A percentile compares a stretch with the other conserved stretches of the same genome.
phyloP scores from a whole-genome alignment of 2,797 vertebrate genomes.

The Gambelia wislizenii region DNA sequence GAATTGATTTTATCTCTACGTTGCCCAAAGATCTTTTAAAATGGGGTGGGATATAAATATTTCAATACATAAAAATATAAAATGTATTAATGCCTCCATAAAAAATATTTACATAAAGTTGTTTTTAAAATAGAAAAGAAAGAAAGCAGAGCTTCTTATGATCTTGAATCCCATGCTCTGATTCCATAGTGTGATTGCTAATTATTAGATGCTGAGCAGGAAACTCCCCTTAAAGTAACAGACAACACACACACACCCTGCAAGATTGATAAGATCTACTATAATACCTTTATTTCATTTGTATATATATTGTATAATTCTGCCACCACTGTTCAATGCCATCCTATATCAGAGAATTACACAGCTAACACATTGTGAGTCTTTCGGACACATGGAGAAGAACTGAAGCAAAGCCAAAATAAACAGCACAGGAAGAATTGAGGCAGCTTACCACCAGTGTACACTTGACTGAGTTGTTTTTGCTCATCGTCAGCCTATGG shows the following conservation, averaged over 20 bases:
- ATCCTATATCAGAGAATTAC: neutral
- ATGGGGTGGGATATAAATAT: no score
- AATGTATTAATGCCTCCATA: neutral
- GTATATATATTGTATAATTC: neutral
- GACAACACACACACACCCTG: neutral
- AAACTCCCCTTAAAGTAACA: neutral
- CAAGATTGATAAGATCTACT: neutral
- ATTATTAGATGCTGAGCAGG: no score
- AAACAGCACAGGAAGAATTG: neutral
- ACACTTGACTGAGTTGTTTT: neutral
- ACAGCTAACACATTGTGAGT: neutral
- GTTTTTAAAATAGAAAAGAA: neutral
- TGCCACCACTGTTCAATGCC: neutral
- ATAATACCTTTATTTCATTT: neutral
- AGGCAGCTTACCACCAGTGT: fast-evolving
- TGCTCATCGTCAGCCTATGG: neutral
- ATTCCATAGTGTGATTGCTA: neutral
- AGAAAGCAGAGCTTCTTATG: neutral
- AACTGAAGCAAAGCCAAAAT: neutral
- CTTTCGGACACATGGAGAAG: neutral
- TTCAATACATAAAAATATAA: no score
- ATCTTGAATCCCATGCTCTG: neutral
- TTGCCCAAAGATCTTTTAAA: no score
- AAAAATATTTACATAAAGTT: neutral
- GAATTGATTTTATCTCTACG: no score